phyloP scores from a whole-genome alignment of 2,797 vertebrate species.

The Syndactyla subalaris region DNA sequence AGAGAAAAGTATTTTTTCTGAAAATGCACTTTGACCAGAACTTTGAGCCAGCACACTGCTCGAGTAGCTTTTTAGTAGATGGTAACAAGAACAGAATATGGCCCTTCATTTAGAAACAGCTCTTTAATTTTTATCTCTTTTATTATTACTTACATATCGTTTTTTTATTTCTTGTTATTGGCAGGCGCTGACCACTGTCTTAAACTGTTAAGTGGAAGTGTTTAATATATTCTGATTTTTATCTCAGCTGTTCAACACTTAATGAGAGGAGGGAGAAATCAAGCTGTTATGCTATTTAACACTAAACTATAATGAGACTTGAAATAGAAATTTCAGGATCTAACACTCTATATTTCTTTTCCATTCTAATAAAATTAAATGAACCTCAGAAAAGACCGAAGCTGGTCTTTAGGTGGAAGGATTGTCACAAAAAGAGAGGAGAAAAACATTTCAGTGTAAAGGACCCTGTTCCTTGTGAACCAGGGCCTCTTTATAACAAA shows the following conservation, averaged over 20 bases:
- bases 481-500: background rate
- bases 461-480: background rate
- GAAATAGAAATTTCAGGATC: constrained; percentile 37
- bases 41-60: background rate
- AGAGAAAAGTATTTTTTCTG: background rate
- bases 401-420: background rate
- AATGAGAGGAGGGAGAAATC: constrained; percentile 43
- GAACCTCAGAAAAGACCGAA: constrained; percentile 25
- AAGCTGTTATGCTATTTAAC: constrained; percentile 52
- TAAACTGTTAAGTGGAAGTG: constrained; percentile 18
- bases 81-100: background rate
- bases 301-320: constrained; percentile 28
- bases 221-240: constrained; percentile 48
- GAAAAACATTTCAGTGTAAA: constrained; percentile 17
- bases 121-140: constrained; percentile 58
- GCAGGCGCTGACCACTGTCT: constrained; percentile 26
- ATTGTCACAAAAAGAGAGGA: constrained; percentile 6
- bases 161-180: constrained; percentile 37
- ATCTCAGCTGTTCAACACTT: constrained; percentile 34
- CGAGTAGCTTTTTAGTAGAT: background rate
- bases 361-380: constrained; percentile 62
- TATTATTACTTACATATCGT: constrained; percentile 26
- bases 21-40: constrained; percentile 1
- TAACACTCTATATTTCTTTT: constrained; percentile 20
- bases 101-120: constrained; percentile 22